Evolutionary conservation across 2,888 invertebrate species (phyloP), one percentile per base, ranked within the genome.

Genomic region (Polylopha cassiicola): DNA sequence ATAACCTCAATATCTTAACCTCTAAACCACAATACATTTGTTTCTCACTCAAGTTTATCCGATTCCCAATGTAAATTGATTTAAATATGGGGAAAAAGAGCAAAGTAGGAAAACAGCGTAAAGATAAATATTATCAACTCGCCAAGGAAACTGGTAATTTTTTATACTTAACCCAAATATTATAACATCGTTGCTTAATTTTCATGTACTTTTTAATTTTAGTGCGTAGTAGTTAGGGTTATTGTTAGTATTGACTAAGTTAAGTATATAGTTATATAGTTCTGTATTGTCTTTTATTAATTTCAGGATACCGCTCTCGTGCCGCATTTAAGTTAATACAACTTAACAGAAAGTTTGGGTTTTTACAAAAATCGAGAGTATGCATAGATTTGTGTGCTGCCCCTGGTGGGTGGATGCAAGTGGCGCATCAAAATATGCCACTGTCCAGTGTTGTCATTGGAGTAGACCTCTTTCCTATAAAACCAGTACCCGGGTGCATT

Each of bases 251-350:
- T n/a, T n/a, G n/a, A n/a, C n/a, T n/a, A n/a, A n/a, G n/a, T n/a
- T n/a, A n/a, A n/a, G n/a, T n/a, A n/a, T n/a, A n/a, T n/a, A n/a
- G n/a, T n/a, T n/a, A n/a, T n/a, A n/a, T n/a, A n/a, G n/a, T n/a
- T 22, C 18, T 10, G 6, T 28, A 20, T 15, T 26, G 6, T 22
- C 27, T 20, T 8, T 29, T 18, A 21, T 30, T 32, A 47, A 70
- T 73, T 55, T 33, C 65, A 97, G 98, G 99, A 58, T 99, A 91
- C 75, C 90, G 99, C 53, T 98, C 99, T 51, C 91, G 99, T 86
- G 97, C 99, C 59, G 97, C 99, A n/a, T 99, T 99, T 82, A 99
- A 99, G 71, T 89, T 99, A 55, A 95, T 99, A 48, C 99, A 99
- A 70, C 76, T 99, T 33, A 99, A 99, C 80, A 89, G 98, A 48